Conservation (phyloP, 2,888 invertebrate genomes). For the Amphiduros pacificus region DNA sequence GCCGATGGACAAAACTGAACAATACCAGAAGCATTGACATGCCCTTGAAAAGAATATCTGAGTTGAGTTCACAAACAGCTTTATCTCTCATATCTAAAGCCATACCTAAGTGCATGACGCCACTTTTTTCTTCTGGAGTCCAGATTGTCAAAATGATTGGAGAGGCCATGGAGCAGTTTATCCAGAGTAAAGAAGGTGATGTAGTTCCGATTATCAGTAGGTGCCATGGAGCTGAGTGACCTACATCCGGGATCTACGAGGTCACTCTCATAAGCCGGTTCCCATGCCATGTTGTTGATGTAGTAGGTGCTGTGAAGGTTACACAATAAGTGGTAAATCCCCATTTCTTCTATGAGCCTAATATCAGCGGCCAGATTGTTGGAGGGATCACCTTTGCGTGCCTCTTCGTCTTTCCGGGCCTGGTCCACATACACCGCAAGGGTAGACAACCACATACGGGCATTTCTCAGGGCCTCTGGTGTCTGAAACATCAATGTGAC, state of each 20-base stretch:
- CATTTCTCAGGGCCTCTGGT: conserved; percentile 8
- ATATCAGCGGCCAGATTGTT: conserved; percentile 20
- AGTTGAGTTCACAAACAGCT: no score
- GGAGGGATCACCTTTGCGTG: not conserved
- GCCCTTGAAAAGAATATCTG: no score
- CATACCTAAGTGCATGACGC: no score
- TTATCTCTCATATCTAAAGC: no score
- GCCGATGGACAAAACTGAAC: no score
- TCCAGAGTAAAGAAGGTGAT: conserved; percentile 29
- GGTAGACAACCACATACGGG: conserved; percentile 15
- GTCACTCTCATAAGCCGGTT: conserved; percentile 2
- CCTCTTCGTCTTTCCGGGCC: conserved; percentile 23
- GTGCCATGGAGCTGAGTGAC: conserved; percentile 11
- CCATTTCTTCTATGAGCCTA: conserved; percentile 17
- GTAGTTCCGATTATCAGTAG: conserved; percentile 29
- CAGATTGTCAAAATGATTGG: conserved; percentile 12
- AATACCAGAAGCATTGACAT: no score
- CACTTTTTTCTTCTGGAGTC: no score
- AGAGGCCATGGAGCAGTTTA: conserved; percentile 18
- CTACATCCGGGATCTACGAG: not conserved
- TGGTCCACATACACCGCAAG: conserved; percentile 27
- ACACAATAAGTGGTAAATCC: conserved; percentile 28
- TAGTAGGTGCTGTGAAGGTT: conserved; percentile 12
- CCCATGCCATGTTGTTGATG: not conserved
- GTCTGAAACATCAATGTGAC: no score